phyloP scores from a whole-genome alignment of 1,140 invertebrate genomes.

The Conus betulinus region DNA sequence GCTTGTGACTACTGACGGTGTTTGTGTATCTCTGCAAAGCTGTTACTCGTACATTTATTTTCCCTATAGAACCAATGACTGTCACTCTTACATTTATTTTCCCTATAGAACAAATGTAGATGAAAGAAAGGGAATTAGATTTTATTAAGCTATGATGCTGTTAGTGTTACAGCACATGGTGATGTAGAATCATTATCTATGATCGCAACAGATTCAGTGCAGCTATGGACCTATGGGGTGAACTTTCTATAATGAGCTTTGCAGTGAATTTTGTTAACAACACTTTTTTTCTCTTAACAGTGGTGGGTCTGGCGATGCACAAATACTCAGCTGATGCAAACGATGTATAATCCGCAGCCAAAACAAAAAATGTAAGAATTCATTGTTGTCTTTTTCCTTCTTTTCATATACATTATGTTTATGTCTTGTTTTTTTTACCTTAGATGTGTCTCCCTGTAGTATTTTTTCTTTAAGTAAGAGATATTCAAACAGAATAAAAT shows the following conservation, averaged over 20 bases:
- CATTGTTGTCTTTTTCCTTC: background rate
- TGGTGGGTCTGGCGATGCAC: conserved; percentile 41
- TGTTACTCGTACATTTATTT: background rate
- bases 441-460: no score
- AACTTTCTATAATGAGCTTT: background rate
- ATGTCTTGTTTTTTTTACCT: background rate
- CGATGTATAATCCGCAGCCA: conserved; percentile 46
- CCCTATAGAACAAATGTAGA: background rate
- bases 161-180: background rate
- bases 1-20: no score
- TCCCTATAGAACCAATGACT: background rate
- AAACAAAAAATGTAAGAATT: conserved; percentile 45
- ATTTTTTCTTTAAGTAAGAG: no score
- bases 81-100: background rate
- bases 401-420: background rate
- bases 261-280: background rate
- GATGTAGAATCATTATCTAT: background rate
- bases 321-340: conserved; percentile 45
- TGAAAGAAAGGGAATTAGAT: no score
- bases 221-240: background rate
- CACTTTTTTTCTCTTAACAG: conserved; percentile 19
- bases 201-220: background rate
- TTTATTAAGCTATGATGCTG: no score
- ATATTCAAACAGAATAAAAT: no score
- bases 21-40: no score